Percentiles rank a stretch among this genome's conserved stretches.
phyloP scores from a whole-genome alignment of 2,797 vertebrate genomes.

The Gorsachius magnificus region DNA sequence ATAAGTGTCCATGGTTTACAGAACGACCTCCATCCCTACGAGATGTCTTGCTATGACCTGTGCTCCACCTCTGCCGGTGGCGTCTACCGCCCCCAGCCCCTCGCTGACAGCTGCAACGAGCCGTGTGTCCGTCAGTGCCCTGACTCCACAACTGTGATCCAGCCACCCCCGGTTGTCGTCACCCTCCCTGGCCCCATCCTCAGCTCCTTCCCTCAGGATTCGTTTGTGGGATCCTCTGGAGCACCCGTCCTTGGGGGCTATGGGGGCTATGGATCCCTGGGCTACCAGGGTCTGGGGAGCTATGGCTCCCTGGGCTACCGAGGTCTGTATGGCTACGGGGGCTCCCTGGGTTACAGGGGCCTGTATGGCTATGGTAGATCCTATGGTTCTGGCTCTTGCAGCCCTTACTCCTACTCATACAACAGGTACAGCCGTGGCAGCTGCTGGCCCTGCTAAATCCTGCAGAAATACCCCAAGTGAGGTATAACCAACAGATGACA shows the following conservation, averaged over 20 bases:
- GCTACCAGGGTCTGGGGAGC: background rate
- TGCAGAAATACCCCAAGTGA: accelerated
- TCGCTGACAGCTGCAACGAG: background rate
- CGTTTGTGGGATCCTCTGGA: background rate
- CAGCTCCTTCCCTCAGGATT: background rate
- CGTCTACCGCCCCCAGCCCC: background rate
- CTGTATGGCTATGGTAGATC: background rate
- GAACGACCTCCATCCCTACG: background rate
- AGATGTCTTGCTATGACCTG: constrained; percentile 9
- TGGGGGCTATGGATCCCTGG: background rate
- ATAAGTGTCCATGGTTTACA: background rate
- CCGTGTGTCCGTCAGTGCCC: background rate
- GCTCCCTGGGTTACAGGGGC: background rate
- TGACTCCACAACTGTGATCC: background rate
- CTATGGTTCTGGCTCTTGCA: background rate
- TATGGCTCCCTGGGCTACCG: background rate
- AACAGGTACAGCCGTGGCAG: background rate
- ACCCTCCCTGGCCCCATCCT: constrained; percentile 5
- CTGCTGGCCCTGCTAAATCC: background rate
- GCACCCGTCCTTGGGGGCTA: background rate
- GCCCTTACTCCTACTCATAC: background rate
- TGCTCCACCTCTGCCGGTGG: background rate
- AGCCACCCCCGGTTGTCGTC: accelerated
- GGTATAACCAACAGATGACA: accelerated
- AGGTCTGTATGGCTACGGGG: background rate